Conservation (phyloP, 2,888 invertebrate species). For the Liopterus haemorrhoidalis region DNA sequence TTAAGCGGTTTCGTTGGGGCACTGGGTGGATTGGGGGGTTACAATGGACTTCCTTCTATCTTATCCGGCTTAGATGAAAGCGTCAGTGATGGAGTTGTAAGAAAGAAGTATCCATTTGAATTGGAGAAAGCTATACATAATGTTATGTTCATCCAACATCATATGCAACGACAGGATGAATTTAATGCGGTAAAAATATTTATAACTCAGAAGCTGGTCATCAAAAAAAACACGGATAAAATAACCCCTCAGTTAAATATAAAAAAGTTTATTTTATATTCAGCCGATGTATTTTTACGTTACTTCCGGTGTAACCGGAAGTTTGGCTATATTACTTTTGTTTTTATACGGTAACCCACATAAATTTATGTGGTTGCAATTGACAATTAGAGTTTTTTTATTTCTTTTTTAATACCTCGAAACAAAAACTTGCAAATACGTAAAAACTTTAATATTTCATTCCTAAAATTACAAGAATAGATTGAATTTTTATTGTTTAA, state of each 20-base stretch:
- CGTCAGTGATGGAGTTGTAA: conserved; percentile 65
- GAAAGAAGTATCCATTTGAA: conserved; percentile 87
- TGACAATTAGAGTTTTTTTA: no score
- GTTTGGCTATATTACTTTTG: no score
- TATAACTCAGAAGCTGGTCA: conserved; percentile 27
- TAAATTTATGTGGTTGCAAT: no score
- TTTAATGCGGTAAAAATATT: conserved; percentile 75
- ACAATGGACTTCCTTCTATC: conserved; percentile 77
- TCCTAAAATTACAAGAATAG: no score
- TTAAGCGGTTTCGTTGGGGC: conserved; percentile 72
- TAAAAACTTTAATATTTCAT: no score
- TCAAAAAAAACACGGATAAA: conserved; percentile 38
- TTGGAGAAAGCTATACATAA: conserved; percentile 90
- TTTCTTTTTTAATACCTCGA: no score
- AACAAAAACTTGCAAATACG: no score
- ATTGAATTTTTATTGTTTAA: no score
- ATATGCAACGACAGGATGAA: conserved; percentile 89
- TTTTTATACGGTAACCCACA: no score
- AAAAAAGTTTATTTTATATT: conserved; percentile 1
- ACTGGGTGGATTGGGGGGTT: conserved; percentile 60
- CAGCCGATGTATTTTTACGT: conserved; percentile 14
- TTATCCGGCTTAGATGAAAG: conserved; percentile 81
- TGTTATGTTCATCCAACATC: conserved; percentile 92
- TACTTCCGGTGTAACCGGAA: no score
- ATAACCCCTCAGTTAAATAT: conserved; percentile 4